Evolutionary conservation across 1,140 invertebrate species (phyloP), one percentile per base, ranked within the genome.

Genomic region (Drosophila bipectinata): DNA sequence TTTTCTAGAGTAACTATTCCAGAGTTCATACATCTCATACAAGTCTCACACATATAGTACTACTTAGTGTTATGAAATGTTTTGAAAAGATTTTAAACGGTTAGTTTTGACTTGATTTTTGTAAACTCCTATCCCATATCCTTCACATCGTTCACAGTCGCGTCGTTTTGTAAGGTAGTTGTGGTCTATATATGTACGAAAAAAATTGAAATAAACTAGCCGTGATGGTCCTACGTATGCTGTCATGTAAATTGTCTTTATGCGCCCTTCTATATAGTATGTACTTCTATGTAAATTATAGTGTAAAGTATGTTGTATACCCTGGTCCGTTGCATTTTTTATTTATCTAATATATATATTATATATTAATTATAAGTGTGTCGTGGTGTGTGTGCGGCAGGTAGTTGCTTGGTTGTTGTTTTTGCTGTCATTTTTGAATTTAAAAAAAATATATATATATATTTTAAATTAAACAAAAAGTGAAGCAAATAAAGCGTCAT

Each of bases 21-120:
- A 51, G 26, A 49, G 44, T 60, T 62, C 28, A 21, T 21, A 45
- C 54, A 56, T 58, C 47, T 58, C 52, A 66, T 57, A 54, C 48
- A 26, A 41, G 32, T 47, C 59, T 57, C 41, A 15, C 41, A 44
- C 14, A 52, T 14, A 49, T 77, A 37, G 5, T 28, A 54, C 26
- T 28, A 54, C 26, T 47, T 56, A 57, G 44, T 75, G 41, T 56
- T 49, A 18, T 53, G 41, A 68, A 62, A 69, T 64, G 60, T 64
- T 66, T 41, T 56, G 44, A 85, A 90, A 90, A 90, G 81, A 90
- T 90, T 78, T 90, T 90, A 90, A 90, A 90, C 85, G 85, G 85
- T 79, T 77, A 59, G 57, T 68, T 60, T 62, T 26, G 48, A 56
- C 34, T 60, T 49, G 39, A 34, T 56, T 64, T 64, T 76, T 4